Evolutionary conservation across 1,140 invertebrate species (phyloP).

Genomic region (Ladona fulva): DNA sequence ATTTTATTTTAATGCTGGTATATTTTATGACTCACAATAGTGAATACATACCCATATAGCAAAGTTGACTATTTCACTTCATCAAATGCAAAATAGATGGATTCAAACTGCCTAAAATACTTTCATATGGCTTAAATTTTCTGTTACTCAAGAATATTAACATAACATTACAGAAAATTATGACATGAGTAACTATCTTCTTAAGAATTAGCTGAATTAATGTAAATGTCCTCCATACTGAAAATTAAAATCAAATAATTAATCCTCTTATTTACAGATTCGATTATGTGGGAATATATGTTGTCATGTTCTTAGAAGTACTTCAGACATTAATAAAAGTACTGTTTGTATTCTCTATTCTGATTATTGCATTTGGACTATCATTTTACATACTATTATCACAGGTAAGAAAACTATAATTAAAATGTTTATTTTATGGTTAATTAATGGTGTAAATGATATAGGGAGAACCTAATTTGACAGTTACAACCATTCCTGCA

Average conservation of each 20-base stretch:
- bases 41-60: too few relatives aligned
- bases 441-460: not conserved
- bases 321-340: slow-evolving; percentile 78
- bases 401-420: slow-evolving; percentile 53
- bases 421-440: not conserved
- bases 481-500: slow-evolving; percentile 11
- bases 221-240: not conserved
- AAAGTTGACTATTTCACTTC: too few relatives aligned
- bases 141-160: too few relatives aligned
- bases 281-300: slow-evolving; percentile 69
- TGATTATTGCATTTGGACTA: slow-evolving; percentile 81
- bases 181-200: too few relatives aligned
- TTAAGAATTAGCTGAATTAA: slow-evolving; percentile 14
- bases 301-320: slow-evolving; percentile 87
- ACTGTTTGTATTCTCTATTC: slow-evolving; percentile 74
- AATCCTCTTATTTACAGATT: slow-evolving; percentile 35
- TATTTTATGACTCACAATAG: too few relatives aligned
- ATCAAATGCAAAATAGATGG: too few relatives aligned
- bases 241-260: too few relatives aligned
- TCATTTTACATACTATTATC: slow-evolving; percentile 75
- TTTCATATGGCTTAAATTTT: too few relatives aligned
- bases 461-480: too few relatives aligned
- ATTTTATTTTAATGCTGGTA: too few relatives aligned
- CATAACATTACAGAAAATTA: too few relatives aligned
- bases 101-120: too few relatives aligned